Base-by-base conservation (phyloP, 1,140 invertebrate species). In the Eufriesea mexicana region DNA sequence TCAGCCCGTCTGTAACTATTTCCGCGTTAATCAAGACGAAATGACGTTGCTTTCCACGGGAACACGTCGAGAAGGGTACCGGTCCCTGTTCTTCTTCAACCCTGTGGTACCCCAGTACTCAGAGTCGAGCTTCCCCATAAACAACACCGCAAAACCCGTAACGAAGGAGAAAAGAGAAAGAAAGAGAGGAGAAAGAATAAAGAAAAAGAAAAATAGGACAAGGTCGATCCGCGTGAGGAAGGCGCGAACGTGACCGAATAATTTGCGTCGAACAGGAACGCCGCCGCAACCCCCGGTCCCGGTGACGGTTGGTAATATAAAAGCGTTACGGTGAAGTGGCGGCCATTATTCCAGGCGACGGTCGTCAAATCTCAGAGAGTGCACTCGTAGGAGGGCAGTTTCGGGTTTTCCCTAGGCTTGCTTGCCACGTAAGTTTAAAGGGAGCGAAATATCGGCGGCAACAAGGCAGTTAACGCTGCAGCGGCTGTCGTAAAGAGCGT, bases 381-480 rank as follows among this genome's bases (percentile, higher is more conserved):
- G 49, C 25, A 16, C 72, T 49, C 42, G 61, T 45, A n/a, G 47
- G 28, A 49, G 72, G 62, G 62, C 62, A 66, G 79, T 82, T 76
- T 82, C 62, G 79, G 79, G 16, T 68, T 82, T 74, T 59, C 57
- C 67, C 62, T 20, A 23, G 16, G 61, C 71, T n/a, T 55, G 42
- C 47, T 70, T 23, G 45, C 18, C 54, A 47, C 62, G 49, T 77
- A 84, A 76, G 62, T 87, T 87, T 87, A 87, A 87, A 87, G 82
- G 85, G 82, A 84, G 79, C 72, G 85, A 78, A 87, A 87, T 87
- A 87, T 87, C 85, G 79, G 81, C 85, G 85, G 86, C 81, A 85
- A 83, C 88, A 83, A 87, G 88, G 62, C 86, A 88, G 88, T 89
- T 87, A 89, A 89, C 87, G 81, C 79, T 71, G 84, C 79, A 59